These are phyloP conservation scores for Eubucco bourcierii DNA, from an alignment of 2,113 vertebrate genomes.

Conservation along the genomic window DNA sequence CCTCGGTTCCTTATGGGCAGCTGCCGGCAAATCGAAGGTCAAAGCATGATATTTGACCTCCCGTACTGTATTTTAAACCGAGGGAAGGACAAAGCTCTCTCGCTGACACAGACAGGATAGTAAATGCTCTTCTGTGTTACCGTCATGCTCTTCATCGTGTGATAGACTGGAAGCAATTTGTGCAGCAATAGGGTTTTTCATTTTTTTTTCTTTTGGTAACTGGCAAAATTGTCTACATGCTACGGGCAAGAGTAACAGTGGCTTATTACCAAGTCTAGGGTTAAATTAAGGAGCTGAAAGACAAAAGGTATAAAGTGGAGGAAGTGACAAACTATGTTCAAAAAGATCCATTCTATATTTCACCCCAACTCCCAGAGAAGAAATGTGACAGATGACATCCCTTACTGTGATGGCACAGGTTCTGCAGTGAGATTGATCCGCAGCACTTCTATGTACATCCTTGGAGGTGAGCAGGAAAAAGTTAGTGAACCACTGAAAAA, in stretches of 20 bases:
- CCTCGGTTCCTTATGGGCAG: not conserved
- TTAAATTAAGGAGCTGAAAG: slow-evolving; percentile 27
- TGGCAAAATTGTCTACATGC: not conserved
- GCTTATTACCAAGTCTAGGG: not conserved
- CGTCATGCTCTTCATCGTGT: not conserved
- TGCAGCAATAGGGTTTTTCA: not conserved
- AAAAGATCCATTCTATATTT: slow-evolving; percentile 84
- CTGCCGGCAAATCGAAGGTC: not conserved
- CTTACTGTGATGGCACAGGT: slow-evolving; percentile 72
- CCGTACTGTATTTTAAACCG: not conserved
- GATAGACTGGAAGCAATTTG: not conserved
- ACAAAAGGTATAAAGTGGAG: slow-evolving; percentile 20
- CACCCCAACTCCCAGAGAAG: slow-evolving; percentile 75
- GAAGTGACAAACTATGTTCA: slow-evolving; percentile 77
- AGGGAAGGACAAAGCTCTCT: not conserved
- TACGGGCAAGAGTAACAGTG: not conserved
- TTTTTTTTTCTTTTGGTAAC: not conserved
- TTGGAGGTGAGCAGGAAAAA: slow-evolving; percentile 77
- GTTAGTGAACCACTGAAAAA: slow-evolving; percentile 82
- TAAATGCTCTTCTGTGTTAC: rapidly evolving
- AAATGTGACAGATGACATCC: slow-evolving; percentile 60
- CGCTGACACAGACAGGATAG: not conserved
- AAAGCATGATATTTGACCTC: not conserved
- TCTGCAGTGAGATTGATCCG: slow-evolving; percentile 85
- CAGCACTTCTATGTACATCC: slow-evolving; percentile 91